A percentile compares a stretch with the other conserved stretches of the same genome.
Conservation (phyloP, 2,797 vertebrate genomes). For the Leuciscus waleckii region DNA sequence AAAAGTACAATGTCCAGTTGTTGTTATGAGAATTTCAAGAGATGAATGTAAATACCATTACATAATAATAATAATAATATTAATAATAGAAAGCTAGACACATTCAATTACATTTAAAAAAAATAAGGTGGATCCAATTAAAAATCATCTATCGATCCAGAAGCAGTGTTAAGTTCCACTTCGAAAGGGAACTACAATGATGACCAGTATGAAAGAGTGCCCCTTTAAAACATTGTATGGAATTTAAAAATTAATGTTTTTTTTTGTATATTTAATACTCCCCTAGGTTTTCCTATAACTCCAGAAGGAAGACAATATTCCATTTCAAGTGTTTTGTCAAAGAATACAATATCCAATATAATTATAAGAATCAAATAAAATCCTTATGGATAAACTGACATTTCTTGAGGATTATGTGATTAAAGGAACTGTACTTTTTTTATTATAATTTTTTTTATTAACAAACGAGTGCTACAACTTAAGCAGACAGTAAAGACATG, state of each 20-base stretch:
- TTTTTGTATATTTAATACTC: background rate
- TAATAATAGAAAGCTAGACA: too few species aligned
- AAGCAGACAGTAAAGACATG: background rate
- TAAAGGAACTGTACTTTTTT: background rate
- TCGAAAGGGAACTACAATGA: background rate
- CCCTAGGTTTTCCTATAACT: background rate
- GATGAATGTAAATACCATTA: background rate
- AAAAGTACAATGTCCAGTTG: background rate
- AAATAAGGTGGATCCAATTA: too few species aligned
- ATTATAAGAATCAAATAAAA: background rate
- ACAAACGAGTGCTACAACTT: background rate
- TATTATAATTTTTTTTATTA: too few species aligned
- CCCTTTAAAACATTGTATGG: background rate
- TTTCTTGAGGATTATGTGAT: background rate
- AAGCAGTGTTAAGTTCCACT: background rate
- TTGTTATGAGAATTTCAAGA: background rate
- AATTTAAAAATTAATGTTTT: too few species aligned
- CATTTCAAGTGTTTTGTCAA: background rate
- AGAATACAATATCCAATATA: background rate
- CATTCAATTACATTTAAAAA: too few species aligned
- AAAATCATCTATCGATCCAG: background rate
- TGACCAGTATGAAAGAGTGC: background rate
- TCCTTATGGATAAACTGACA: background rate
- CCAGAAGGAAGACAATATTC: background rate
- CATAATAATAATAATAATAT: too few species aligned